A percentile compares a stretch with the other conserved stretches of the same genome.
Conservation (phyloP, 2,797 vertebrate genomes). For the Arctocebus calabarensis region DNA sequence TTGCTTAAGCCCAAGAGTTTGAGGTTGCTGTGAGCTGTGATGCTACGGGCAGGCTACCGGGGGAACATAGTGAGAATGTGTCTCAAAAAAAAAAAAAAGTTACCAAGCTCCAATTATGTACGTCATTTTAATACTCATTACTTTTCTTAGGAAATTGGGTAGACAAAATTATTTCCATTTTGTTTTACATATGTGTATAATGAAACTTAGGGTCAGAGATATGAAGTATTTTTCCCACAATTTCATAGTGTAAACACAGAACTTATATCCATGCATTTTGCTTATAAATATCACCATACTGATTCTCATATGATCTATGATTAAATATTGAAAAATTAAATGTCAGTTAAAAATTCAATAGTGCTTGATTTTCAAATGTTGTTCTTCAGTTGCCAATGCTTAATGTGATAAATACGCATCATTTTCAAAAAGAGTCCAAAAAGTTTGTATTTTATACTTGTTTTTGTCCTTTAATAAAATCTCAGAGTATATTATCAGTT, state of each 20-base stretch:
- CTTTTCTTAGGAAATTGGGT: background rate
- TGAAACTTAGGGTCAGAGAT: background rate
- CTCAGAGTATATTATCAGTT: background rate
- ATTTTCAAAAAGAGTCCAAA: background rate
- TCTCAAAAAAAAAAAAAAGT: background rate
- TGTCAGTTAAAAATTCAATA: background rate
- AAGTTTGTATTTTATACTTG: background rate
- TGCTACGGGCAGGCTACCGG: no score
- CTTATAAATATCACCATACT: background rate
- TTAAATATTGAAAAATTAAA: background rate
- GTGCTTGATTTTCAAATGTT: background rate
- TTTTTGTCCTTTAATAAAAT: constrained; percentile 29
- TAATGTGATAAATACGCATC: background rate
- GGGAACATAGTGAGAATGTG: no score
- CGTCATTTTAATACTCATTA: background rate
- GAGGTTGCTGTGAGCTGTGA: no score
- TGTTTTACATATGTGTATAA: background rate
- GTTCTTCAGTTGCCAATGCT: background rate
- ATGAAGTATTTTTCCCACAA: background rate
- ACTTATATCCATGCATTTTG: background rate
- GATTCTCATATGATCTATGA: background rate
- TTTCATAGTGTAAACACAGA: background rate
- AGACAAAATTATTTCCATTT: constrained; percentile 37
- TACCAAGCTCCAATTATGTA: background rate
- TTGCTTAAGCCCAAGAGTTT: no score